Conservation (phyloP, 2,888 invertebrate species). For the Heteromyza rotundicornis region DNA sequence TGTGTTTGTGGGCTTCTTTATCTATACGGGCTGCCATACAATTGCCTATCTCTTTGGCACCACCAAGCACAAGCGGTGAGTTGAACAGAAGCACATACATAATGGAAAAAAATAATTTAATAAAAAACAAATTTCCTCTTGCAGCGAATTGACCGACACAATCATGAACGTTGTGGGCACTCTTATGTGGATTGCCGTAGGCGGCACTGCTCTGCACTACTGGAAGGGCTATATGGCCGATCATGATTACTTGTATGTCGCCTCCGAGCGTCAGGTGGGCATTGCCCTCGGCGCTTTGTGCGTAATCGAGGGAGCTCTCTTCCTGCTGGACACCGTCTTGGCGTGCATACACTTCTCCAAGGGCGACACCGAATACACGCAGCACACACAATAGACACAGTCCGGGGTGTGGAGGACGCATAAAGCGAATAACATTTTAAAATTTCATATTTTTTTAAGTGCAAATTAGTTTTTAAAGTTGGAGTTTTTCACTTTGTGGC, state of each 20-base stretch:
- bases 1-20: conserved; percentile 83
- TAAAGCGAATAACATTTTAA: neutral
- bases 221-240: conserved; percentile 87
- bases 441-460: conserved; percentile 39
- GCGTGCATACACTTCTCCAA: conserved; percentile 77
- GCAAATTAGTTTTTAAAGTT: conserved; percentile 42
- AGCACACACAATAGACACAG: conserved; percentile 23
- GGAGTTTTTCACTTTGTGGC: neutral
- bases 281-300: conserved; percentile 81
- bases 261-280: conserved; percentile 80
- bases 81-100: neutral
- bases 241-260: conserved; percentile 75
- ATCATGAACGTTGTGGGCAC: conserved; percentile 88
- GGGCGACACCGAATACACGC: conserved; percentile 61
- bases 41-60: conserved; percentile 79
- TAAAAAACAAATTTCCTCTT: conserved; percentile 7
- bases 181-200: conserved; percentile 84
- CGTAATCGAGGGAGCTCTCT: conserved; percentile 79
- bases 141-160: conserved; percentile 77
- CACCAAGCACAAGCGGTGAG: conserved; percentile 77
- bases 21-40: conserved; percentile 80
- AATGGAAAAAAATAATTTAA: neutral
- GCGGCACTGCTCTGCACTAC: conserved; percentile 85
- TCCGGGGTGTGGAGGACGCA: no score
- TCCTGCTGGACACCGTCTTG: conserved; percentile 79